A percentile compares a stretch with the other conserved stretches of the same genome.
phyloP scores from a whole-genome alignment of 2,888 invertebrate genomes.

The Monopis laevigella region DNA sequence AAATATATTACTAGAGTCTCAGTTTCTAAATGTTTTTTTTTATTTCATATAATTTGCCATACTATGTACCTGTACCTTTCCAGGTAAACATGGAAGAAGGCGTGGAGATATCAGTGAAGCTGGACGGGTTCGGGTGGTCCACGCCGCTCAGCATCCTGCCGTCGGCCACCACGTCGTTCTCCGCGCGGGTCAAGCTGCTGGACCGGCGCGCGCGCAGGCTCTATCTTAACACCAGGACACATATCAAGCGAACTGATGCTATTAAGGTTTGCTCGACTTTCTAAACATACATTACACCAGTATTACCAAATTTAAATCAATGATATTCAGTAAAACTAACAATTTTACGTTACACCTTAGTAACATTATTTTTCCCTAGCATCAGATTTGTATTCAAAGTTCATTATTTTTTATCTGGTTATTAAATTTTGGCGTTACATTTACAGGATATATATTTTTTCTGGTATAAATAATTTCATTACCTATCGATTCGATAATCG shows the following conservation, averaged over 20 bases:
- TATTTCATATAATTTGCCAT: neutral
- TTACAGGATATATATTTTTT: too few relatives aligned
- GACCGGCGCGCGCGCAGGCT: slow-evolving; percentile 79
- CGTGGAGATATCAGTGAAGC: slow-evolving; percentile 76
- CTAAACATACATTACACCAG: too few relatives aligned
- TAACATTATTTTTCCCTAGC: too few relatives aligned
- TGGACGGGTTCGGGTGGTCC: slow-evolving; percentile 86
- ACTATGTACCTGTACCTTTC: too few relatives aligned
- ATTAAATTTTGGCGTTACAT: too few relatives aligned
- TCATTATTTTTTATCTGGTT: too few relatives aligned
- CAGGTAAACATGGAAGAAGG: slow-evolving; percentile 78
- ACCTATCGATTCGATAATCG: too few relatives aligned
- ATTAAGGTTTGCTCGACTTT: too few relatives aligned
- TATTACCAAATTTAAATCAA: neutral
- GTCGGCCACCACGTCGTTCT: slow-evolving; percentile 55
- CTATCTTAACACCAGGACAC: slow-evolving; percentile 74
- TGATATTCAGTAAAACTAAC: too few relatives aligned
- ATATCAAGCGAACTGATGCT: slow-evolving; percentile 43
- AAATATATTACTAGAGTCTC: neutral
- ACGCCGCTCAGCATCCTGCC: slow-evolving; percentile 67
- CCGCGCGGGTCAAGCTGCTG: slow-evolving; percentile 75
- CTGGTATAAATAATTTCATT: too few relatives aligned
- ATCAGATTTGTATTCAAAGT: too few relatives aligned
- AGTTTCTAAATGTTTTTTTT: neutral
- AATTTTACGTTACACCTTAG: too few relatives aligned